These are phyloP conservation scores for Gobius niger DNA, from an alignment of 2,113 vertebrate genomes.

Conservation along the genomic window DNA sequence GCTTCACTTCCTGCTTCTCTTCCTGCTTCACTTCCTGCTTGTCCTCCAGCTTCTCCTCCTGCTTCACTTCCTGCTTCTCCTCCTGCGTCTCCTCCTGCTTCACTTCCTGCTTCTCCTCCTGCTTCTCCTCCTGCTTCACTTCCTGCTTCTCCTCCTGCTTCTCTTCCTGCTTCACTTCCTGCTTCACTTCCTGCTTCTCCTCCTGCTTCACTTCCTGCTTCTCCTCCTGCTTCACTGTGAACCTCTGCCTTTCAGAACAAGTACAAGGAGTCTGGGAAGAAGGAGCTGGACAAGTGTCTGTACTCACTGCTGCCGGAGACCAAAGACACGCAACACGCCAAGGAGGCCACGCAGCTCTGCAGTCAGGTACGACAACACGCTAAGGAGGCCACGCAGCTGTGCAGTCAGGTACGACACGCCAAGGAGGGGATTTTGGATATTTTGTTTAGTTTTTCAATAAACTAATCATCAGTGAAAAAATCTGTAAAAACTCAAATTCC, in stretches of 20 bases:
- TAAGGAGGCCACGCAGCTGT: too few species aligned
- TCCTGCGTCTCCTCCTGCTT: not conserved
- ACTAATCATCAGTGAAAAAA: too few species aligned
- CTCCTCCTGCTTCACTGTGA: not conserved
- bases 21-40: not conserved
- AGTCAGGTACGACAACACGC: conserved; percentile 81
- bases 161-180: not conserved
- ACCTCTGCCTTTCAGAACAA: conserved; percentile 75
- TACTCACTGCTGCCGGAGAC: conserved; percentile 89
- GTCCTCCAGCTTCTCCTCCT: too few species aligned
- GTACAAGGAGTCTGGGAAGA: conserved; percentile 86
- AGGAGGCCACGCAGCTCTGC: conserved; percentile 82
- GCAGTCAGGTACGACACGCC: conserved; percentile 76
- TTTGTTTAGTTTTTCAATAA: too few species aligned
- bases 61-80: not conserved
- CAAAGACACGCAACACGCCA: conserved; percentile 87
- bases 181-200: too few species aligned
- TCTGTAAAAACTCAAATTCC: too few species aligned
- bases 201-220: not conserved
- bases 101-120: not conserved
- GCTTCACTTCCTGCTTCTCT: too few species aligned
- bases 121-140: not conserved
- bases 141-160: not conserved
- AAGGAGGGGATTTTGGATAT: too few species aligned
- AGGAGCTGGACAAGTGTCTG: conserved; percentile 80